phyloP scores from a whole-genome alignment of 2,888 invertebrate species.

The Dasysyrphus albostriatus region DNA sequence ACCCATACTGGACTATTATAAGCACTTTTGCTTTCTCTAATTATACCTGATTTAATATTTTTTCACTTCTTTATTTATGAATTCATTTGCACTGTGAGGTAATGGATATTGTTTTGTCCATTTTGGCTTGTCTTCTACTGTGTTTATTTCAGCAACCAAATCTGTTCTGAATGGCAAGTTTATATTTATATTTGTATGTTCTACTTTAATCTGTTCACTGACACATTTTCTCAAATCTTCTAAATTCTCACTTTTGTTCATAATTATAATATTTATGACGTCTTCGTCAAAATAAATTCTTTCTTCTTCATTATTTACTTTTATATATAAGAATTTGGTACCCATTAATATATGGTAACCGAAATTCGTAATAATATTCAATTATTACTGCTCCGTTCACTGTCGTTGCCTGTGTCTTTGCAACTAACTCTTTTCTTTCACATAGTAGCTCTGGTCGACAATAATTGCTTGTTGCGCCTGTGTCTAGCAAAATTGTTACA shows the following conservation, averaged over 20 bases:
- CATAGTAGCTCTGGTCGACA: too few relatives aligned
- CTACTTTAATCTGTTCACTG: slow-evolving; percentile 21
- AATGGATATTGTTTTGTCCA: too few relatives aligned
- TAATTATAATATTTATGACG: slow-evolving; percentile 18
- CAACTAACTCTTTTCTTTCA: too few relatives aligned
- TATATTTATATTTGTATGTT: slow-evolving; percentile 22
- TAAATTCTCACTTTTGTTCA: slow-evolving; percentile 27
- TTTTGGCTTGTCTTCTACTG: too few relatives aligned
- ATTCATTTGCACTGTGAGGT: slow-evolving; percentile 15
- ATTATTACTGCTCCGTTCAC: too few relatives aligned
- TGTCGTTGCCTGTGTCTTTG: too few relatives aligned
- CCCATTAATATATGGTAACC: slow-evolving; percentile 28
- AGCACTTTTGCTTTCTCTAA: slow-evolving; percentile 22
- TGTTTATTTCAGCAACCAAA: slow-evolving; percentile 18
- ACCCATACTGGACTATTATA: slow-evolving; percentile 16
- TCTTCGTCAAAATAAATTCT: slow-evolving; percentile 28
- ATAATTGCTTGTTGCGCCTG: too few relatives aligned
- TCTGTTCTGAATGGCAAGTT: slow-evolving; percentile 31
- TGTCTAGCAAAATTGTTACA: too few relatives aligned
- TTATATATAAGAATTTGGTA: slow-evolving; percentile 24
- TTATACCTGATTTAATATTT: slow-evolving; percentile 11
- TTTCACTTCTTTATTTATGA: slow-evolving; percentile 21
- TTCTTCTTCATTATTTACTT: slow-evolving; percentile 31
- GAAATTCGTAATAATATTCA: slow-evolving; percentile 28
- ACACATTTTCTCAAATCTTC: slow-evolving; percentile 23